Percentiles rank a stretch among this genome's conserved stretches.
Conservation (phyloP, 2,113 vertebrate species). For the Chitala chitala region DNA sequence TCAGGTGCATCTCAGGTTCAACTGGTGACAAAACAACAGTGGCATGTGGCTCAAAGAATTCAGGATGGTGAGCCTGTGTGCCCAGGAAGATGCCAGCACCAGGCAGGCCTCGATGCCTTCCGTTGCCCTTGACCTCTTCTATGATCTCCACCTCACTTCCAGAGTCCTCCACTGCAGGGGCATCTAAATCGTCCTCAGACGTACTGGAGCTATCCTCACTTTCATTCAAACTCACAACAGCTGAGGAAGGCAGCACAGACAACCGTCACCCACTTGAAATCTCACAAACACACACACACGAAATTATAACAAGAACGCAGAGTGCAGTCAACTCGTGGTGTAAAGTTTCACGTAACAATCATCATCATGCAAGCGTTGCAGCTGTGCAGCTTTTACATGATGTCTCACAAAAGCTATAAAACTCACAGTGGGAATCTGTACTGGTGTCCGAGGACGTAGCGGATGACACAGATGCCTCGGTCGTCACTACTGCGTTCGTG, state of each 20-base stretch:
- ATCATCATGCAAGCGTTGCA: no score
- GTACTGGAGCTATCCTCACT: constrained; percentile 60
- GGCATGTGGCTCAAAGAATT: constrained; percentile 54
- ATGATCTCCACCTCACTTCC: constrained; percentile 66
- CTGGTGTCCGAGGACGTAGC: constrained; percentile 51
- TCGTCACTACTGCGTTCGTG: constrained; percentile 20
- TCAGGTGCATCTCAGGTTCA: constrained; percentile 44
- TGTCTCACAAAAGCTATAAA: no score
- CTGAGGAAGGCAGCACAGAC: constrained; percentile 47
- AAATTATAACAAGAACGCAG: background rate
- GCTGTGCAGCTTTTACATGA: no score
- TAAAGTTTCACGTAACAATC: no score
- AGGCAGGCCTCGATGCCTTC: constrained; percentile 41
- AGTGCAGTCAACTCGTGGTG: no score
- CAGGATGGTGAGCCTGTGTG: constrained; percentile 32
- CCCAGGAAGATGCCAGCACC: constrained; percentile 42
- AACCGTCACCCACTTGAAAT: background rate
- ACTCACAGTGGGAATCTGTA: constrained; percentile 63
- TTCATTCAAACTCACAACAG: constrained; percentile 63
- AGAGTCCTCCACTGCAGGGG: constrained; percentile 41
- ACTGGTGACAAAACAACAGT: constrained; percentile 53
- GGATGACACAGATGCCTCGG: constrained; percentile 48
- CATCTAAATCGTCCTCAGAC: constrained; percentile 45
- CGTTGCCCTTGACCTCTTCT: constrained; percentile 61
- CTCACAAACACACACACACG: background rate